phyloP scores from a whole-genome alignment of 1,140 invertebrate genomes.

The Xylocopa sonorina region DNA sequence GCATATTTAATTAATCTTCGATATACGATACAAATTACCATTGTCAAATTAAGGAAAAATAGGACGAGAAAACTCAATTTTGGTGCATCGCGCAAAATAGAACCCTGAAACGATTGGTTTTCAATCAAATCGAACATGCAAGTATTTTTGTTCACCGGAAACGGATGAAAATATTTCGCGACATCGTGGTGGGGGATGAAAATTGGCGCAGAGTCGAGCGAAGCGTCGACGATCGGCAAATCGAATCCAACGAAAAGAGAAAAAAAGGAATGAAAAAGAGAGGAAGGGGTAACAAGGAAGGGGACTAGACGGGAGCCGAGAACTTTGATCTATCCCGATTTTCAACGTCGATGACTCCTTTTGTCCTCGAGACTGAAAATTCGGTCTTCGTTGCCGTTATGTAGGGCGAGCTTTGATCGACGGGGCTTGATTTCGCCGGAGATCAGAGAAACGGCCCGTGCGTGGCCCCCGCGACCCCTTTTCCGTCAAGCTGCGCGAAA shows the following conservation, averaged over 20 bases:
- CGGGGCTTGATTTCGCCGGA: constrained; percentile 41
- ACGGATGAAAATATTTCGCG: neutral
- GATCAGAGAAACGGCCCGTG: constrained; percentile 32
- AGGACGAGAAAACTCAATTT: too few species aligned
- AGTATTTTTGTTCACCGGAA: too few species aligned
- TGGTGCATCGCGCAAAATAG: too few species aligned
- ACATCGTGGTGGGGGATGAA: too few species aligned
- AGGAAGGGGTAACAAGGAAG: neutral
- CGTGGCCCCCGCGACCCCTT: constrained; percentile 8
- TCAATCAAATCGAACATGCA: too few species aligned
- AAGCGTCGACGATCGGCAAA: neutral
- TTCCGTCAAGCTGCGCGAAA: constrained; percentile 1
- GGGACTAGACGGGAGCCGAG: neutral
- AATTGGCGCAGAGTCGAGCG: neutral
- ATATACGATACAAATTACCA: too few species aligned
- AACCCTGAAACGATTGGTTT: too few species aligned
- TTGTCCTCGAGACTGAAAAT: constrained; percentile 42
- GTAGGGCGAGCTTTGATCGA: constrained; percentile 49
- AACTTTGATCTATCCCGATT: constrained; percentile 45
- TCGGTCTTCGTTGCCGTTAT: constrained; percentile 21
- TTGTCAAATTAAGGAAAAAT: too few species aligned
- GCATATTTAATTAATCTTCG: too few species aligned
- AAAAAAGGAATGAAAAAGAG: neutral
- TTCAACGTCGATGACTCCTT: constrained; percentile 38
- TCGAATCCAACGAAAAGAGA: neutral